These are phyloP conservation scores for Chloroceryle inda DNA, from an alignment of 2,797 vertebrate species.

Conservation along the genomic window DNA sequence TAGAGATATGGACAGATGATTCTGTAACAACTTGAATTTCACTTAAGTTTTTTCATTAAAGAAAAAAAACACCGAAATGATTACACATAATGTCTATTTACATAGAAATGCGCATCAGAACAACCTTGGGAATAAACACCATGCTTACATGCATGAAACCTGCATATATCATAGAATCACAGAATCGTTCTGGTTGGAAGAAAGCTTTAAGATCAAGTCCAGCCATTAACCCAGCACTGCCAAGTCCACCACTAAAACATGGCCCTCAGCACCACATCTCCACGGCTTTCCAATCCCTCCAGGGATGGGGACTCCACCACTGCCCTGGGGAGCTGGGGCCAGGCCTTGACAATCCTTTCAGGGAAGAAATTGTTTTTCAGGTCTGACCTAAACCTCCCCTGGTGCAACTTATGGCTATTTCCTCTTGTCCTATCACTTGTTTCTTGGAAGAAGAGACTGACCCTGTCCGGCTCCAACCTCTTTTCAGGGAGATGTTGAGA, in stretches of 20 bases:
- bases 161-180: fast-evolving
- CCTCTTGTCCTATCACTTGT: background rate
- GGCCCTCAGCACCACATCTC: background rate
- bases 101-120: background rate
- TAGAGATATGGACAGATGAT: background rate
- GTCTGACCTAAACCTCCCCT: background rate
- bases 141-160: fast-evolving
- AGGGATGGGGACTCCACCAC: background rate
- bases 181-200: background rate
- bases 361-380: background rate
- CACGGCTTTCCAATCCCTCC: background rate
- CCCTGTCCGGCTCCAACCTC: background rate
- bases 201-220: background rate
- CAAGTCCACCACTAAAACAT: background rate
- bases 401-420: background rate
- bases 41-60: background rate
- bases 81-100: background rate
- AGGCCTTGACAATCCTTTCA: background rate
- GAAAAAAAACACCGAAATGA: background rate
- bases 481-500: background rate
- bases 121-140: background rate
- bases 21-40: fast-evolving
- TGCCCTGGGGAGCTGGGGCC: background rate
- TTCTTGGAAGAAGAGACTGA: background rate
- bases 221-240: background rate